Evolutionary conservation across 2,888 invertebrate species (phyloP), one percentile per base, ranked within the genome.

Genomic region (Synanthedon andrenaeformis): DNA sequence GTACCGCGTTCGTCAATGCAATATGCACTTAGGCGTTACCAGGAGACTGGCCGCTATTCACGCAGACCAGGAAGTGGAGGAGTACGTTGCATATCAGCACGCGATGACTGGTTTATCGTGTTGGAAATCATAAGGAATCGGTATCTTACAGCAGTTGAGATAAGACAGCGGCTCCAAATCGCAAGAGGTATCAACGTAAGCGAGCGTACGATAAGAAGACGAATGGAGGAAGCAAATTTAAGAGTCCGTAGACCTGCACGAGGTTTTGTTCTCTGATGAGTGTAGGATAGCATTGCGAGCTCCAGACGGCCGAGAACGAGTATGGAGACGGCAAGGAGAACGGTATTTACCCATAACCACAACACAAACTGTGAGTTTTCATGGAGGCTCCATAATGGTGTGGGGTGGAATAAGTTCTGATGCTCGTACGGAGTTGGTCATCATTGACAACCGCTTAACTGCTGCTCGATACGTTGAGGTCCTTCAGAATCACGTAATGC

Each of bases 161-260:
- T 51, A 19, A 3, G 23, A n/a, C 51, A 55, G 54, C 55, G 54
- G 10, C 58, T 57, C 17, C 55, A 55, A 53, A 49, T 45, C 3
- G 11, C 49, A 41, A 55, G 57, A 52, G 49, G 54, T 0, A 51
- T 56, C 1, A 54, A 54, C 41, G 60, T 59, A 1, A 59, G 57
- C 49, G 59, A 56, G 49, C 52, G 54, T 49, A 59, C 58, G n/a
- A 53, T 58, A 17, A 58, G 58, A 56, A 56, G 57, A 54, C 48
- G 55, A 17, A 59, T 58, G 58, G 54, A 56, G 54, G 60, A 57
- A 54, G 51, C 35, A 14, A 51, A 57, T 54, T 54, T 56, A 52
- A 55, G 48, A 49, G 53, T 55, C 1, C 45, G 54, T n/a, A 55
- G 54, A 54, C 54, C 57, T 51, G 54, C 56, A n/a, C 53, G 56